Percentiles rank a stretch among this genome's conserved stretches.
These are phyloP conservation scores for Exaiptasia diaphana DNA, from an alignment of 64 coral and sea anemone species.

Conservation along the genomic window DNA sequence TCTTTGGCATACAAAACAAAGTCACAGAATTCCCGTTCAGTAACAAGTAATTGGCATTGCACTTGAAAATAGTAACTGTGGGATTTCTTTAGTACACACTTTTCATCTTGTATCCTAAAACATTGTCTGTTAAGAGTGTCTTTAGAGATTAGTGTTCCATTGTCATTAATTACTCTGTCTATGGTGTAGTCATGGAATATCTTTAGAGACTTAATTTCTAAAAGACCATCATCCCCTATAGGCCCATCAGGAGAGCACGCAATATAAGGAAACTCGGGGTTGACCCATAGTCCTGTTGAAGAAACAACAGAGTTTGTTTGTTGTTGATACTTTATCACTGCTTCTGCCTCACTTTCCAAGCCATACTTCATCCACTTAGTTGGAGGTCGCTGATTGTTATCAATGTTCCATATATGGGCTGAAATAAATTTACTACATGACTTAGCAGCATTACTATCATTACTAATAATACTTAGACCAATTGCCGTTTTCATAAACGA, in stretches of 20 bases:
- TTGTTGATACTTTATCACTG: conserved; percentile 48
- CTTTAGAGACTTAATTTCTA: conserved; percentile 65
- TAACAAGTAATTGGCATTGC: conserved; percentile 48
- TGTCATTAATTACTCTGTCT: conserved; percentile 1
- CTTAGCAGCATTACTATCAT: conserved; percentile 42
- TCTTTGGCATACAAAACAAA: conserved; percentile 61
- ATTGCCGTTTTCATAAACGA: too few species aligned
- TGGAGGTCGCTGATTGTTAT: conserved; percentile 28
- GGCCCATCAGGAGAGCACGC: conserved; percentile 68
- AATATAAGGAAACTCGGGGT: conserved; percentile 62
- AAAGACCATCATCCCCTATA: conserved; percentile 25
- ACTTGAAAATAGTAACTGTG: conserved; percentile 60
- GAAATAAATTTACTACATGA: conserved; percentile 31
- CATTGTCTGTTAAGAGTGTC: conserved; percentile 36
- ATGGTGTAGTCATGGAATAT: conserved; percentile 60
- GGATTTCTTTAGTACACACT: not conserved
- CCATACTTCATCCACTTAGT: conserved; percentile 52
- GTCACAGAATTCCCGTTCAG: conserved; percentile 52
- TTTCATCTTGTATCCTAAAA: conserved; percentile 36
- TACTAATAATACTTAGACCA: too few species aligned
- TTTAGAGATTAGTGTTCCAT: not conserved
- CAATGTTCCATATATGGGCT: conserved; percentile 38
- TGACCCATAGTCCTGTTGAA: conserved; percentile 54
- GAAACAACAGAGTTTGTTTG: conserved; percentile 32
- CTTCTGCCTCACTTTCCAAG: conserved; percentile 59